These are phyloP conservation scores for Ibidorhyncha struthersii DNA, from an alignment of 2,113 vertebrate species.

Conservation along the genomic window DNA sequence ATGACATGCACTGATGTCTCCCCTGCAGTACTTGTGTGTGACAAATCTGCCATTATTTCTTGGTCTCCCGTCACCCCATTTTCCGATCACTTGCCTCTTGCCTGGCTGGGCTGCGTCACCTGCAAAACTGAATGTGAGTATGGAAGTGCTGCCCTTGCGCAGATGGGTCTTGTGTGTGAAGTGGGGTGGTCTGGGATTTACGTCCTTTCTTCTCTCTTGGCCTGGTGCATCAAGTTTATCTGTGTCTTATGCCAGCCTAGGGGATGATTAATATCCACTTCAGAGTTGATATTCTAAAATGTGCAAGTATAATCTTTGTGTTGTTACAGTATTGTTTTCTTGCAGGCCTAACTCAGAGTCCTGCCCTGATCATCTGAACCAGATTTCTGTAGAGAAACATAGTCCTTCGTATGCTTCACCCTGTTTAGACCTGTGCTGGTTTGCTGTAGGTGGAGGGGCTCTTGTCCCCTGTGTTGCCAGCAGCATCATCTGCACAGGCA, in stretches of 20 bases:
- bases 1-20: not conserved
- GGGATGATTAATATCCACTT: not conserved
- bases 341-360: not conserved
- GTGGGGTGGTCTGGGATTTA: not conserved
- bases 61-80: not conserved
- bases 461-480: not conserved
- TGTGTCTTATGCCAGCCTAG: not conserved
- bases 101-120: not conserved
- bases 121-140: not conserved
- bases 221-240: not conserved
- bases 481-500: not conserved
- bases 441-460: not conserved
- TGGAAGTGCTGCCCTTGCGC: not conserved
- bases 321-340: not conserved
- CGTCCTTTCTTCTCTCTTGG: not conserved
- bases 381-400: not conserved
- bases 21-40: not conserved
- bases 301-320: not conserved
- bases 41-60: not conserved
- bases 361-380: not conserved
- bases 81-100: not conserved
- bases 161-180: rapidly evolving
- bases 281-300: not conserved
- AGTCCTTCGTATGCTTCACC: not conserved
- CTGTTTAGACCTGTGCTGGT: not conserved